Base-by-base conservation (phyloP, 35 echinoderm and acorn worm species). In the Strongylocentrotus purpuratus region DNA sequence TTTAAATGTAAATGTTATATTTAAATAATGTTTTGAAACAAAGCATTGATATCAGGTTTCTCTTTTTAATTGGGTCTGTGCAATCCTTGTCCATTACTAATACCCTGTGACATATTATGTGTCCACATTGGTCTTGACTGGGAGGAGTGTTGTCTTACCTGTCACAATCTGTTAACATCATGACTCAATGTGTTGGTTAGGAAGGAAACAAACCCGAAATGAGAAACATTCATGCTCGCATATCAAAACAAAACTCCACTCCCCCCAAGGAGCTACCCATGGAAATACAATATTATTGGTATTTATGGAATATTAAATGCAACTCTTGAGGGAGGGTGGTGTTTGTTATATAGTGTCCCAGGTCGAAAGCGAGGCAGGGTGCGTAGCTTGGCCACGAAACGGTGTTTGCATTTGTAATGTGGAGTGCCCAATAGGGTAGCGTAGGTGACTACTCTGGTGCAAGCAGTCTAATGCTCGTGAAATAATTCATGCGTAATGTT, bases 401-500 rank as follows among this genome's bases (percentile, higher is more conserved):
- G 20, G 33, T 89, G 87, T 89, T 89, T 89, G 87, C 87, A 89
- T 89, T 89, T 89, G 87, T 89, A 89, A 89, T 89, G 31, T 33
- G 87, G 87, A 89, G 33, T 46, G 45, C 33, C 87, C 87, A 89
- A 33, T 89, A 18, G 33, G 45, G 87, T 12, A 89, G 32, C 87
- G 2, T 25, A 35, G 87, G 87, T 46, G 87, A 89, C 33, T 89
- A 13, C 87, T 45, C 87, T 89, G 33, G 87, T 89, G 87, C 45
- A 46, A 46, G 87, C 28, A 22, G 31, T 17, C 87, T 89, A 89
- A 89, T 89, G 87, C 87, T 89, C 32, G 87, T 89, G 87, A 89
- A 89, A 89, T 89, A 89, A 89, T 89, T 89, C 87, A 89, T 89
- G 87, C 87, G 87, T 46, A 89, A 89, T 89, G 87, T 89, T 89